These are phyloP conservation scores for Andricus quercusramuli DNA, from an alignment of 2,888 invertebrate genomes.

Conservation along the genomic window DNA sequence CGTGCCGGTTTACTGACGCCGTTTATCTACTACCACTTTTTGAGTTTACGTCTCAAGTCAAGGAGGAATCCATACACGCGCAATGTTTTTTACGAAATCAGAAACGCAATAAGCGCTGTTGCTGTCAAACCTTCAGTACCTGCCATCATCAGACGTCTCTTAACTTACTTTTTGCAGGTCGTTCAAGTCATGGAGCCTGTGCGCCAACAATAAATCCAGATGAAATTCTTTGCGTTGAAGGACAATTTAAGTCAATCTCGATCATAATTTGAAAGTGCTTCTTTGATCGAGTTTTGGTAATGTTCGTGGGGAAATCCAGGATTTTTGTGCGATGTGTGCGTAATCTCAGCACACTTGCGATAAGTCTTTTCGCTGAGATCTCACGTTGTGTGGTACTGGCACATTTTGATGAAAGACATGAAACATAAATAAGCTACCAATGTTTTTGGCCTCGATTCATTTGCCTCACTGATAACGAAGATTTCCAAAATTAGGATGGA, in stretches of 20 bases:
- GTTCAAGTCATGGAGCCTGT: slow-evolving; percentile 87
- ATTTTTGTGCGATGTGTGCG: slow-evolving; percentile 17
- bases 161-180: slow-evolving; percentile 84
- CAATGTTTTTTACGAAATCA: slow-evolving; percentile 94
- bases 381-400: slow-evolving; percentile 34
- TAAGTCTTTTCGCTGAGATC: slow-evolving; percentile 9
- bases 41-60: slow-evolving; percentile 94
- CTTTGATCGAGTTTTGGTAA: slow-evolving; percentile 27
- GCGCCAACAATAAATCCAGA: slow-evolving; percentile 51
- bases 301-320: not conserved
- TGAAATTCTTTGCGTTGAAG: not conserved
- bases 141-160: slow-evolving; percentile 81
- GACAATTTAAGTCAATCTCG: not conserved
- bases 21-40: slow-evolving; percentile 98
- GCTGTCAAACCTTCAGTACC: slow-evolving; percentile 87
- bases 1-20: slow-evolving; percentile 94
- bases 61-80: slow-evolving; percentile 97
- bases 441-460: slow-evolving; percentile 5
- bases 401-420: slow-evolving; percentile 16
- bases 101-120: slow-evolving; percentile 85
- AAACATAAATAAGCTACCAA: not conserved
- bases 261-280: slow-evolving; percentile 25
- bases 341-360: not conserved
- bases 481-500: not conserved
- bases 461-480: not conserved